Evolutionary conservation across 2,888 invertebrate species (phyloP).

Genomic region (Griposia aprilina): DNA sequence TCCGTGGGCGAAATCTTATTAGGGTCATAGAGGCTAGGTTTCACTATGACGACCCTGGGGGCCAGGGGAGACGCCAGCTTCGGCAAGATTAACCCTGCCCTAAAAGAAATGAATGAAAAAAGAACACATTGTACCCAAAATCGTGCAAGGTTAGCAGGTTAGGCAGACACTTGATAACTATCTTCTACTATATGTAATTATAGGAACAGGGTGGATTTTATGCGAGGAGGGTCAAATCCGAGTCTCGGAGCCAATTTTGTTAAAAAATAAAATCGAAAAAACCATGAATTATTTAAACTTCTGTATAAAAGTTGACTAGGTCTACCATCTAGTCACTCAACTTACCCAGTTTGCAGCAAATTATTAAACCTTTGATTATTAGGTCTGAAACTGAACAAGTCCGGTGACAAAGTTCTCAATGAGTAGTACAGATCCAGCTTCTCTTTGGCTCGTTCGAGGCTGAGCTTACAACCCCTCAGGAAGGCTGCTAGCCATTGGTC

Average conservation of each 20-base stretch:
- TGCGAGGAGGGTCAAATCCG: no score
- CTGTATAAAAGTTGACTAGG: neutral
- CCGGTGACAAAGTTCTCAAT: slow-evolving; percentile 86
- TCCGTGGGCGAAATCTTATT: slow-evolving; percentile 28
- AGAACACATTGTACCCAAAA: neutral
- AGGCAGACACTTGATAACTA: neutral
- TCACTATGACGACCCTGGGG: slow-evolving; percentile 41
- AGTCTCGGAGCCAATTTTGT: neutral
- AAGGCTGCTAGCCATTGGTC: slow-evolving; percentile 91
- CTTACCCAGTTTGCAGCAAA: slow-evolving; percentile 75
- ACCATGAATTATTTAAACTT: neutral
- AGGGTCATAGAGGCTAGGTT: slow-evolving; percentile 51
- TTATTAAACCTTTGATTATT: slow-evolving; percentile 59
- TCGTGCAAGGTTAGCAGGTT: neutral
- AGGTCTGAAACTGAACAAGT: slow-evolving; percentile 77
- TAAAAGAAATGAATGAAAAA: slow-evolving; percentile 13
- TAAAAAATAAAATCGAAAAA: neutral
- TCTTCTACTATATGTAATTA: neutral
- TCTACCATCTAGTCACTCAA: neutral
- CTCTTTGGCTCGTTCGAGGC: slow-evolving; percentile 90
- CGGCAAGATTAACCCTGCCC: slow-evolving; percentile 39
- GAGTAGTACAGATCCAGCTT: slow-evolving; percentile 91
- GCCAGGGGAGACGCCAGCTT: slow-evolving; percentile 44
- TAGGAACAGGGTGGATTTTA: neutral
- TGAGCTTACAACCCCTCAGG: slow-evolving; percentile 92